phyloP scores from a whole-genome alignment of 2,888 invertebrate genomes.

The Microplitis deprimator region DNA sequence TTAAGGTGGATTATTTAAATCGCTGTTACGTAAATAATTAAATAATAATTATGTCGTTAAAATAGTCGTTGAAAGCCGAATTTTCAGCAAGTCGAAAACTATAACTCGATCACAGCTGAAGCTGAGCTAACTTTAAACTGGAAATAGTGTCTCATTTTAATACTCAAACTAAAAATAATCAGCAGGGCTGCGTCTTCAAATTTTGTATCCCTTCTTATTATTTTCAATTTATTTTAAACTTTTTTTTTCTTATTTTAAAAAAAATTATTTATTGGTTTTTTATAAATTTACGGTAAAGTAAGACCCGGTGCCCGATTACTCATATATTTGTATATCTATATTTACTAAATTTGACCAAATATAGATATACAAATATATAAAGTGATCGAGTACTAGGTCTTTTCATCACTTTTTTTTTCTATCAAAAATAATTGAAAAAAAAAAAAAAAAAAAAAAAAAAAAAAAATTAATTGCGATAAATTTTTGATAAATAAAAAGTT shows the following conservation, averaged over 20 bases:
- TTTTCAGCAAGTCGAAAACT: slow-evolving; percentile 35
- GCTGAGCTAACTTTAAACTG: slow-evolving; percentile 70
- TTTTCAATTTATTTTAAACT: slow-evolving; percentile 18
- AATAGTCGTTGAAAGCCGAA: slow-evolving; percentile 30
- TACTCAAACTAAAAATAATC: slow-evolving; percentile 65
- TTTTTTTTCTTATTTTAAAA: slow-evolving; percentile 12
- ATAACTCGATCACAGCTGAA: slow-evolving; percentile 61
- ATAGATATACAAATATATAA: too few species aligned
- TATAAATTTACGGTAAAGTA: too few species aligned
- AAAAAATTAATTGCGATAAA: too few species aligned
- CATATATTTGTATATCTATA: too few species aligned
- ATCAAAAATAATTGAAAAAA: too few species aligned
- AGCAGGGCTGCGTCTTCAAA: slow-evolving; percentile 60
- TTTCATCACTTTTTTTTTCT: too few species aligned
- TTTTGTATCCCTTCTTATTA: slow-evolving; percentile 58
- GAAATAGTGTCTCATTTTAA: slow-evolving; percentile 65
- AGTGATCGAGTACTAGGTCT: too few species aligned
- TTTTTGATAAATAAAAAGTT: too few species aligned
- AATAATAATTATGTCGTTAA: slow-evolving; percentile 23
- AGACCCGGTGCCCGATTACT: too few species aligned
- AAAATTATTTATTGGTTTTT: neutral
- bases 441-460: too few species aligned
- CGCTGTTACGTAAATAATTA: slow-evolving; percentile 47
- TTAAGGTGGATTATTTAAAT: slow-evolving; percentile 36
- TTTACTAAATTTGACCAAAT: too few species aligned